Percentiles rank a stretch among this genome's conserved stretches.
phyloP scores from a whole-genome alignment of 2,113 vertebrate species.

The Oreochromis spilurus region DNA sequence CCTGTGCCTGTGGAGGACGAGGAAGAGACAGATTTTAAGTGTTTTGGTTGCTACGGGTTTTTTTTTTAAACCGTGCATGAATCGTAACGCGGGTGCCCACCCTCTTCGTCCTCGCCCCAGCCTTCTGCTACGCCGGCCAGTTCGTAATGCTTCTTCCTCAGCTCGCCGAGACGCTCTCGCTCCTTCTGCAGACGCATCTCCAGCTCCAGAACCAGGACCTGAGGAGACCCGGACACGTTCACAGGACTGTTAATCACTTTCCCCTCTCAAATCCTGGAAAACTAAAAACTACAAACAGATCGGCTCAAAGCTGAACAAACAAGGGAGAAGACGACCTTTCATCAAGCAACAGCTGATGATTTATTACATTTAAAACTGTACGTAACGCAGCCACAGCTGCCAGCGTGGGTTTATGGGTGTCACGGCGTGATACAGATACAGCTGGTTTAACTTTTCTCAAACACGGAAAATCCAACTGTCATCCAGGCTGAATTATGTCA shows the following conservation, averaged over 20 bases:
- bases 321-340: neutral
- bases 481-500: neutral
- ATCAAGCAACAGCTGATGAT: neutral
- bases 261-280: neutral
- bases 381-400: neutral
- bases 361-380: neutral
- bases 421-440: neutral
- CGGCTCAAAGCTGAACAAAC: neutral
- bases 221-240: neutral
- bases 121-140: conserved; percentile 90
- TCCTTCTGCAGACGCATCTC: conserved; percentile 93
- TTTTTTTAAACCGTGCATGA: neutral
- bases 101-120: conserved; percentile 80
- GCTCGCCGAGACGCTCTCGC: conserved; percentile 87
- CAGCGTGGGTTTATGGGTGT: neutral
- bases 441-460: neutral
- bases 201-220: conserved; percentile 93
- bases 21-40: neutral
- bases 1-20: conserved; percentile 59
- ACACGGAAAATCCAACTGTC: neutral
- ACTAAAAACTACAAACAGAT: neutral
- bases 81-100: neutral
- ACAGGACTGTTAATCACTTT: neutral
- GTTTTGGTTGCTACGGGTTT: neutral
- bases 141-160: conserved; percentile 96